Conservation (phyloP, 2,113 vertebrate genomes). For the Bos javanicus region DNA sequence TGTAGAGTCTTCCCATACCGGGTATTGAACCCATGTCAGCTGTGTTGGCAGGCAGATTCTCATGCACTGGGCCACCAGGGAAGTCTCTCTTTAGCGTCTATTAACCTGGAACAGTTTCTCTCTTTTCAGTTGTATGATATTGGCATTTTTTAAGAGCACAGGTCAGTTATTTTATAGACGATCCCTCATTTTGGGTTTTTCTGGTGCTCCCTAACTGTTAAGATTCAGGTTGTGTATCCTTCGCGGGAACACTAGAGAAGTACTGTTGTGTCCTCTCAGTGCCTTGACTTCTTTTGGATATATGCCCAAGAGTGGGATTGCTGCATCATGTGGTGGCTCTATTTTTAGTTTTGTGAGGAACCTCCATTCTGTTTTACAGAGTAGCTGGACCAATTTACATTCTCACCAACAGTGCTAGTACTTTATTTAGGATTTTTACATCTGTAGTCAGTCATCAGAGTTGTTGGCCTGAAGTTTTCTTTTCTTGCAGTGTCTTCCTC, state of each 20-base stretch:
- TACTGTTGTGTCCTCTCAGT: background rate
- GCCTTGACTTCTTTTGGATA: background rate
- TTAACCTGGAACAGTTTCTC: background rate
- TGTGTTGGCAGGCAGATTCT: background rate
- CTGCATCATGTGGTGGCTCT: background rate
- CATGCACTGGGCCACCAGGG: background rate
- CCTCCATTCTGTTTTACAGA: background rate
- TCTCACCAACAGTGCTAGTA: background rate
- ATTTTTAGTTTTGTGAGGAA: background rate
- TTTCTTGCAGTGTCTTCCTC: background rate
- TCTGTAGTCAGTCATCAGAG: background rate
- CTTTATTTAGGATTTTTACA: background rate
- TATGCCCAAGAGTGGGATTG: background rate
- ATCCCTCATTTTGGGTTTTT: background rate
- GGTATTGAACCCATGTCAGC: background rate
- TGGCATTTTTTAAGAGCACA: background rate
- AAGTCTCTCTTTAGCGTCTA: background rate
- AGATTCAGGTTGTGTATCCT: background rate
- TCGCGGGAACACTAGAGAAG: background rate
- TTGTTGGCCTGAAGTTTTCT: background rate
- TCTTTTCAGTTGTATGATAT: background rate
- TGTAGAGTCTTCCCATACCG: background rate
- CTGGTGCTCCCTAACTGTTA: background rate
- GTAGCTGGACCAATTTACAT: background rate
- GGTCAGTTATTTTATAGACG: background rate